A percentile compares a stretch with the other conserved stretches of the same genome.
Conservation (phyloP, 2,888 invertebrate species). For the Athrips mouffetella region DNA sequence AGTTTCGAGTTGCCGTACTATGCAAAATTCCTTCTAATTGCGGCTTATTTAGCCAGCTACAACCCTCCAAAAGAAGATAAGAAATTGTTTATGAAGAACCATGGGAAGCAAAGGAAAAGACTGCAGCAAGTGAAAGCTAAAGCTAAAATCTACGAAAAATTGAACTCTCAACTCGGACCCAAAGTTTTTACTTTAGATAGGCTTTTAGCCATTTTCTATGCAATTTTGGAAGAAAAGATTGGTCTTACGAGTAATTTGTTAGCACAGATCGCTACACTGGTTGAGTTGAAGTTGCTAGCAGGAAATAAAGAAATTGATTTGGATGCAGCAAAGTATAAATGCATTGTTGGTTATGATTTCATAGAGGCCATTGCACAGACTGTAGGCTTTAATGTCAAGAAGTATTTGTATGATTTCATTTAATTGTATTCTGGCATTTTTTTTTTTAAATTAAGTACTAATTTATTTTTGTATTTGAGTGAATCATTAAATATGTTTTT, state of each 20-base stretch:
- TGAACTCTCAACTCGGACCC: slow-evolving; percentile 87
- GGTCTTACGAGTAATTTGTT: slow-evolving; percentile 91
- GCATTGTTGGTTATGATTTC: slow-evolving; percentile 90
- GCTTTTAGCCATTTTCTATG: slow-evolving; percentile 91
- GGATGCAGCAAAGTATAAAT: slow-evolving; percentile 91
- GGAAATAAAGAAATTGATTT: slow-evolving; percentile 85
- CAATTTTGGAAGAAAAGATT: slow-evolving; percentile 90
- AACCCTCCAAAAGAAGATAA: slow-evolving; percentile 94
- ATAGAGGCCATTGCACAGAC: slow-evolving; percentile 86
- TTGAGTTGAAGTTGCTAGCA: slow-evolving; percentile 87
- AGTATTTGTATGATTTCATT: slow-evolving; percentile 86
- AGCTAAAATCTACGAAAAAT: slow-evolving; percentile 73
- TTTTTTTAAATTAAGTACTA: slow-evolving; percentile 15
- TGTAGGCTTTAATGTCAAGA: slow-evolving; percentile 85
- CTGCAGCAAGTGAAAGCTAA: slow-evolving; percentile 79
- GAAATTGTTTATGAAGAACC: slow-evolving; percentile 89
- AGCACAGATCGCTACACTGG: slow-evolving; percentile 91
- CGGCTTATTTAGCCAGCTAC: slow-evolving; percentile 94
- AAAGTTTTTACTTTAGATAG: slow-evolving; percentile 90
- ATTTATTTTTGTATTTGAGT: not conserved
- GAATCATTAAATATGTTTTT: not conserved
- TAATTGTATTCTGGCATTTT: slow-evolving; percentile 29
- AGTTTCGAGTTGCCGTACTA: slow-evolving; percentile 91
- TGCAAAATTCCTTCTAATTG: slow-evolving; percentile 92
- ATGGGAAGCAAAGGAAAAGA: slow-evolving; percentile 84